phyloP scores from a whole-genome alignment of 2,113 vertebrate genomes.

The Corythoichthys intestinalis region DNA sequence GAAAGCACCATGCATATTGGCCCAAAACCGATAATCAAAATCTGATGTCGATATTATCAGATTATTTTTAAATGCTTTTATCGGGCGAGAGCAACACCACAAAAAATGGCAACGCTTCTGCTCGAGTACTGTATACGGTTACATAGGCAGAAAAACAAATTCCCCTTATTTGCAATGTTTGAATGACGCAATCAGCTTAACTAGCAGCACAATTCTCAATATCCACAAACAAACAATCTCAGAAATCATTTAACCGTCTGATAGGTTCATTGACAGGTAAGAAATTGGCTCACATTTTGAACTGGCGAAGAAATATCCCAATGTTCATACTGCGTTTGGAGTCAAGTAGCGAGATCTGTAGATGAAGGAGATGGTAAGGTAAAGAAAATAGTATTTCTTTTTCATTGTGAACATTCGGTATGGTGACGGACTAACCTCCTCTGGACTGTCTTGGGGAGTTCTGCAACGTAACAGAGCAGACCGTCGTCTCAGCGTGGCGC shows the following conservation, averaged over 20 bases:
- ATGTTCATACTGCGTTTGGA: slow-evolving; percentile 80
- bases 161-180: too few relatives aligned
- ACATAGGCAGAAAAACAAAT: too few relatives aligned
- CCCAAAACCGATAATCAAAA: too few relatives aligned
- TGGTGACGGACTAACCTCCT: slow-evolving; percentile 57
- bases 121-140: too few relatives aligned
- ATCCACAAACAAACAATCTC: too few relatives aligned
- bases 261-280: not conserved
- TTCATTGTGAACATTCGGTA: not conserved
- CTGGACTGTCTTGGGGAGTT: slow-evolving; percentile 60
- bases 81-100: too few relatives aligned
- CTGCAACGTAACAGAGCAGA: slow-evolving; percentile 46
- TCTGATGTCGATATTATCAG: too few relatives aligned
- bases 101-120: too few relatives aligned
- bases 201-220: too few relatives aligned
- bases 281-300: slow-evolving; percentile 74
- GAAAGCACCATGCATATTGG: too few relatives aligned
- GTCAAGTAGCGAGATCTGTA: slow-evolving; percentile 75
- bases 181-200: too few relatives aligned
- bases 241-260: not conserved
- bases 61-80: too few relatives aligned
- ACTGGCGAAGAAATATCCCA: slow-evolving; percentile 81
- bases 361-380: slow-evolving; percentile 13
- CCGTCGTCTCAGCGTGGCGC: slow-evolving; percentile 47
- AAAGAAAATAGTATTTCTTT: not conserved